A percentile compares a stretch with the other conserved stretches of the same genome.
phyloP scores from a whole-genome alignment of 1,140 invertebrate species.

The Macrotrachela quadricornifera region DNA sequence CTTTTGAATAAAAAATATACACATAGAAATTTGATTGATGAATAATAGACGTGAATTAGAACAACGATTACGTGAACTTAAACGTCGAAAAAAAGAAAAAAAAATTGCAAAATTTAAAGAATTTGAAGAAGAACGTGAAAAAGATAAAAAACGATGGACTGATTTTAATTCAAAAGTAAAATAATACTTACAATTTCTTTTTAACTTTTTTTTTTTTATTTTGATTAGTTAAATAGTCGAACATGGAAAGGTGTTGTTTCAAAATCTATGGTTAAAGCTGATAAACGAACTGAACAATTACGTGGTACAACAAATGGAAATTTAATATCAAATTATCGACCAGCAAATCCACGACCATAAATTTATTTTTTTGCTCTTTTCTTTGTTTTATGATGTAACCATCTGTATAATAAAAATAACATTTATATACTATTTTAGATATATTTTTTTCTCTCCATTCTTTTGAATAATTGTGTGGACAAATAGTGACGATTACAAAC shows the following conservation, averaged over 20 bases:
- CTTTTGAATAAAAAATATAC: too few relatives aligned
- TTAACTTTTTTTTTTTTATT: not conserved
- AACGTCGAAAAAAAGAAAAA: conserved; percentile 80
- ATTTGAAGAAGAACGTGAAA: conserved; percentile 74
- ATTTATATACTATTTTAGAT: too few relatives aligned
- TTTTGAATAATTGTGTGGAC: too few relatives aligned
- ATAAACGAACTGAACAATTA: too few relatives aligned
- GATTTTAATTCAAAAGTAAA: conserved; percentile 65
- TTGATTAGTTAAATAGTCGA: not conserved
- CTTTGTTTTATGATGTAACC: too few relatives aligned
- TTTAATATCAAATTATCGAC: too few relatives aligned
- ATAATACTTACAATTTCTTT: not conserved
- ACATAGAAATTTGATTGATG: not conserved
- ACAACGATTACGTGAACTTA: conserved; percentile 12
- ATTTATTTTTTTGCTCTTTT: too few relatives aligned
- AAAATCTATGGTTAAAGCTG: conserved; percentile 1
- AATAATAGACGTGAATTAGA: conserved; percentile 3
- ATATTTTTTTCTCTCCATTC: too few relatives aligned
- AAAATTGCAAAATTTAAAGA: conserved; percentile 73
- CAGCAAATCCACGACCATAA: too few relatives aligned
- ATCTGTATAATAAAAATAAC: too few relatives aligned
- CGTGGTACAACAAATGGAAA: too few relatives aligned
- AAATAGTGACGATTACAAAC: too few relatives aligned
- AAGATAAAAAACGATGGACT: conserved; percentile 87
- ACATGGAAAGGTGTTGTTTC: conserved; percentile 10